Percentiles rank a stretch among this genome's conserved stretches.
phyloP scores from a whole-genome alignment of 2,113 vertebrate species.

The Oreochromis spilurus region DNA sequence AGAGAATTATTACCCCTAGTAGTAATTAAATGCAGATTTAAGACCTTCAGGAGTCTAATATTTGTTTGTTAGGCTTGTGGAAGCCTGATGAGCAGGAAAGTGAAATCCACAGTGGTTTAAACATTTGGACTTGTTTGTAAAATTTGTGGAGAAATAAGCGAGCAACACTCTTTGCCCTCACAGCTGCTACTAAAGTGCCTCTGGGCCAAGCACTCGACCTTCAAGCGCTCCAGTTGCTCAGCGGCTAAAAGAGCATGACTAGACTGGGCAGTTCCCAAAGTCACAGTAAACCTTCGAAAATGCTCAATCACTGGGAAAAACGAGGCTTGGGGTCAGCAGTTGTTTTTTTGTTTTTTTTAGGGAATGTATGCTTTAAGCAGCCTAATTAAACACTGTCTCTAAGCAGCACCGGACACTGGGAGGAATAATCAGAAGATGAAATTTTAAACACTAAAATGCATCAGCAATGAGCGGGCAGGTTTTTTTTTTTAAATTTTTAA shows the following conservation, averaged over 20 bases:
- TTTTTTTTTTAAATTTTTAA: fast-evolving
- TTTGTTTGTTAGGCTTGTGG: neutral
- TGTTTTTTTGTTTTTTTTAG: neutral
- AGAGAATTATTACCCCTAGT: neutral
- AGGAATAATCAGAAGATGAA: neutral
- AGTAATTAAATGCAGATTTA: neutral
- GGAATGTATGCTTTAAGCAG: neutral
- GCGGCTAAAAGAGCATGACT: neutral
- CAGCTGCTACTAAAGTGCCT: slow-evolving; percentile 32
- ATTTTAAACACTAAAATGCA: neutral
- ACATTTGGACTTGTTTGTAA: slow-evolving; percentile 2
- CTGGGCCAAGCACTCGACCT: slow-evolving; percentile 39
- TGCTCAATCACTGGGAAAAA: neutral
- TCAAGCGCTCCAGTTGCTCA: slow-evolving; percentile 9
- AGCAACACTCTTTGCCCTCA: neutral
- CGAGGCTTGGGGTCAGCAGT: neutral
- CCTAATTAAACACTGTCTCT: neutral
- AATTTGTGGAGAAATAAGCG: neutral
- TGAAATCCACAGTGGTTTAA: neutral
- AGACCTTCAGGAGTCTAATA: neutral
- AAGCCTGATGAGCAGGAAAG: neutral
- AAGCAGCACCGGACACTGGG: neutral
- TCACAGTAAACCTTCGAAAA: neutral
- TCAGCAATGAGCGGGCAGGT: neutral
- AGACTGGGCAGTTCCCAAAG: neutral